Evolutionary conservation across 35 echinoderm and acorn worm genomes (phyloP).

Genomic region (Ophiothrix spiculata): DNA sequence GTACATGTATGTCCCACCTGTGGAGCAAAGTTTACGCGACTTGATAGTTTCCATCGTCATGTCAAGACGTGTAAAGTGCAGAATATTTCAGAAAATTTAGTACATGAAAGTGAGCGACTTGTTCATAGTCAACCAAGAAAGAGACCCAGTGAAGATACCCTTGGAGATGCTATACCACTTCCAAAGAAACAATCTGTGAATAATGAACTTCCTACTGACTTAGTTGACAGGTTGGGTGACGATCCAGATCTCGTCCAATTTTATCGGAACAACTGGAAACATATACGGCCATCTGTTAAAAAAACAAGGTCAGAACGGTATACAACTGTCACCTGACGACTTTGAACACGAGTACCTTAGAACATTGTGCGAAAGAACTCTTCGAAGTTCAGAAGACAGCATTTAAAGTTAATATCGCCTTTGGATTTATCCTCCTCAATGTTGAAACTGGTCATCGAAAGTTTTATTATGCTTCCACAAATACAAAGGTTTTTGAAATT

Average conservation of each 20-base stretch:
- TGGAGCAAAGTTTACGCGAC: no score
- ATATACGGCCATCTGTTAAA: background rate
- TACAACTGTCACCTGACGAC: background rate
- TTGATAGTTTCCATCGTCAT: no score
- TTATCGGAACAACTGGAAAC: background rate
- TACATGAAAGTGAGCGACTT: no score
- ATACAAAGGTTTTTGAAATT: background rate
- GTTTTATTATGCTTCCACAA: conserved; percentile 33
- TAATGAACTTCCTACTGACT: background rate
- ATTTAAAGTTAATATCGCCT: conserved; percentile 30
- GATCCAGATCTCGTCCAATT: background rate
- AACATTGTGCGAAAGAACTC: background rate
- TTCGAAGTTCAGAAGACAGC: background rate
- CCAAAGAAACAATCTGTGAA: no score
- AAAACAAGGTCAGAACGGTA: background rate
- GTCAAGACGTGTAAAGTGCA: no score
- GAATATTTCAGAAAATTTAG: no score
- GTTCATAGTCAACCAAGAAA: no score
- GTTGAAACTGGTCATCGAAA: conserved; percentile 17
- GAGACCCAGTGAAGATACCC: no score
- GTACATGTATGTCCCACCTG: no score
- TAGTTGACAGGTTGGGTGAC: background rate
- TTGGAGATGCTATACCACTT: no score
- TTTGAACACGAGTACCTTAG: background rate
- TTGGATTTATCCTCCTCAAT: conserved; percentile 49